Evolutionary conservation across 2,113 vertebrate genomes (phyloP), one percentile per base, ranked within the genome.

Genomic region (Anhinga anhinga): DNA sequence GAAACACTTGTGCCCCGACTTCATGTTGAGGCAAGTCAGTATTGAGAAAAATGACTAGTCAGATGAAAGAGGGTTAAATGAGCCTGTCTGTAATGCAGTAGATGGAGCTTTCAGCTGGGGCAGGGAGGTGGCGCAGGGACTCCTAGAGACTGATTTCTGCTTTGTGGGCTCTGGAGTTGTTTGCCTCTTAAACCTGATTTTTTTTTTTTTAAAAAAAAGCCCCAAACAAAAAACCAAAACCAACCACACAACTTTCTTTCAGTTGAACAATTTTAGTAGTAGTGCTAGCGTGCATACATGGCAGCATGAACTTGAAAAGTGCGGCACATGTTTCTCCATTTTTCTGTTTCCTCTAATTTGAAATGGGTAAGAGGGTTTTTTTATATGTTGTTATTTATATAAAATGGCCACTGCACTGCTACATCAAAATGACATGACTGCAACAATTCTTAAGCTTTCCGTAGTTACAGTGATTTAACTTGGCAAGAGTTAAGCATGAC

Each of bases 351-450:
- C 29, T 81, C 61, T 65, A 15, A 45, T 58, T 49, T 80, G 30
- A 86, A 87, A 92, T 1, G 1, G 14, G 9, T 38, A 47, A 66
- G 81, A 47, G 7, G 4, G 1, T 2, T 30, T n/a, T 36, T 69
- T 71, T 49, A 5, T 58, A 19, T 82, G 34, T 38, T 89, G 11
- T 69, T 83, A 52, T 63, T 87, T 65, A 62, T 44, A 52, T 82
- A 88, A 95, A 89, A 96, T 89, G 77, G 77, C 93, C n/a, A 49
- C 83, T 56, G 56, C 52, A 52, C 30, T 87, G n/a, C 65, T 93
- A 12, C 52, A 45, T 88, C 77, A 79, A 88, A 92, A 67, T 95
- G 23, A 91, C 61, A 69, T 94, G 73, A 82, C 45, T 91, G 38
- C 72, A 76, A 16, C 30, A 52, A 6, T 79, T 36, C 62, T 56